These are phyloP conservation scores for Acleris sparsana DNA, from an alignment of 2,888 invertebrate species.

Conservation along the genomic window DNA sequence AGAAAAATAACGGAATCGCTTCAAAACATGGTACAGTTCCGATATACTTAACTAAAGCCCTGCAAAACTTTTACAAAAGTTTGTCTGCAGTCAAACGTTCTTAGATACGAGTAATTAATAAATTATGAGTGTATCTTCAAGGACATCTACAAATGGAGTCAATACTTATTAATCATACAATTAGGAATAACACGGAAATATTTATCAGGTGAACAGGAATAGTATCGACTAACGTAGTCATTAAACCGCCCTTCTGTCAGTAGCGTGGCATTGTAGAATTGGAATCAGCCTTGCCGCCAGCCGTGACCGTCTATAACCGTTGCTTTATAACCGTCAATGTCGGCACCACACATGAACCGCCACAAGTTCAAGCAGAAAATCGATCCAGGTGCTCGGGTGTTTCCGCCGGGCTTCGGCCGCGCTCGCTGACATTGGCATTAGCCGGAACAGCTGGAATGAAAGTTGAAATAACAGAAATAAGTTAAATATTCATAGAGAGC, in stretches of 20 bases:
- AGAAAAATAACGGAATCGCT: too few species aligned
- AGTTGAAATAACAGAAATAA: conserved; percentile 45
- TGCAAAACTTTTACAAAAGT: too few species aligned
- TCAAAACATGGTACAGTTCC: too few species aligned
- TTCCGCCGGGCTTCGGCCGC: conserved; percentile 50
- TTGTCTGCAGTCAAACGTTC: too few species aligned
- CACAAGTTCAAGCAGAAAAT: conserved; percentile 69
- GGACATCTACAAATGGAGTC: too few species aligned
- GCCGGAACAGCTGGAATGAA: conserved; percentile 39
- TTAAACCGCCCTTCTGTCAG: conserved; percentile 7
- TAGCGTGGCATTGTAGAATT: conserved; percentile 25
- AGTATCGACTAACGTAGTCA: not conserved
- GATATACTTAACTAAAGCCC: too few species aligned
- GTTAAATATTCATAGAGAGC: conserved; percentile 42
- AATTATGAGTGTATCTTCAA: too few species aligned
- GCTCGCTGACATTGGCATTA: conserved; percentile 53
- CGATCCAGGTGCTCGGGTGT: conserved; percentile 60
- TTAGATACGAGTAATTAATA: too few species aligned
- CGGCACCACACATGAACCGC: conserved; percentile 49
- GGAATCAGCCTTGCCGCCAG: conserved; percentile 45
- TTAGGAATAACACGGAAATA: conserved; percentile 10
- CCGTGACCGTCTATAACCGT: conserved; percentile 55
- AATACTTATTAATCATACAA: too few species aligned
- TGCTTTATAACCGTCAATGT: conserved; percentile 51
- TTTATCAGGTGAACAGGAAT: not conserved